Base-by-base conservation (phyloP, 2,113 vertebrate genomes). In the Nannospalax galili region DNA sequence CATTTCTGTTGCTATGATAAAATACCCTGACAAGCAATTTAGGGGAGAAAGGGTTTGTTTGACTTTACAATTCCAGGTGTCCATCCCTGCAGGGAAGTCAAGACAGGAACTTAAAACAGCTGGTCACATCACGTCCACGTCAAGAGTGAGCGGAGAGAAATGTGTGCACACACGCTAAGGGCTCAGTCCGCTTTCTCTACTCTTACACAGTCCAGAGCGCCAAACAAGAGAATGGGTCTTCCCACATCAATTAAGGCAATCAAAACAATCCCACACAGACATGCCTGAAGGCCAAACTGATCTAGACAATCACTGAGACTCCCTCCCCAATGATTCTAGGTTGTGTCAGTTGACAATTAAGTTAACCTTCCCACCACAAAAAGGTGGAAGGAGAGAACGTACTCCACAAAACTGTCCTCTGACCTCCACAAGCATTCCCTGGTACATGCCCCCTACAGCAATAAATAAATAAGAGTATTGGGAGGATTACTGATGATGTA, bases 161-260 rank as follows among this genome's bases (percentile, higher is more conserved):
- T 4, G 6, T 16, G 17, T 22, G n/a, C 20, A 5, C 2, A 10
- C 48, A 7, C 16, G n/a, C 26, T 24, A 4, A 10, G 24, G 26
- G n/a, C n/a, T 60, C 22, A 26, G 37, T 58, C 40, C 56, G 14
- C 56, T n/a, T 28, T 40, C 56, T 81, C 79, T 40, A 28, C 79
- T 77, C 72, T 7, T 81, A 3, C 5, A 30, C 26, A 60, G 56
- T 6, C 35, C 78, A 60, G 24, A 45, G 5, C n/a, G 11, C 58
- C 58, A 30, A 30, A 62, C 40, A 7, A 17, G 35, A n/a, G n/a
- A 5, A 62, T 16, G 6, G 24, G 20, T 62, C 79, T 81, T 40
- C 40, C 52, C 77, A 79, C 12, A n/a, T 58, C 52, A 37, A 15
- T 28, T 9, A 40, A 62, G n/a, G 56, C 58, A 60, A 62, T 58